Percentiles rank a stretch among this genome's conserved stretches.
These are phyloP conservation scores for Ptilodon capucinus DNA, from an alignment of 2,888 invertebrate species.

Conservation along the genomic window DNA sequence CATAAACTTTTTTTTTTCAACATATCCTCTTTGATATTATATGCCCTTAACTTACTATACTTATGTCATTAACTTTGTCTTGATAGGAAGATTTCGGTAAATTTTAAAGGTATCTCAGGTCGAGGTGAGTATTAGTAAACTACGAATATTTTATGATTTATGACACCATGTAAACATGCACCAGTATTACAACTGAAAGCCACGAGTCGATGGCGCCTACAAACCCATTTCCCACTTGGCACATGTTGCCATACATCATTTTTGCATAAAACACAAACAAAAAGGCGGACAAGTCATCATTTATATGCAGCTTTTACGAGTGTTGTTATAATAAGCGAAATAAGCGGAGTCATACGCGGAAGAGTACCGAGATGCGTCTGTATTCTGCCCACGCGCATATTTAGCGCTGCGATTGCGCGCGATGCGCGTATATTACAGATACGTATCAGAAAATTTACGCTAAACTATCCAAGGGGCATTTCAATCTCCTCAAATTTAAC, in stretches of 20 bases:
- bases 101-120: too few species aligned
- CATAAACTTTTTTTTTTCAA: too few species aligned
- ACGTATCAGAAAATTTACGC: too few species aligned
- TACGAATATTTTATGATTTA: not conserved
- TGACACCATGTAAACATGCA: not conserved
- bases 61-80: too few species aligned
- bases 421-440: not conserved
- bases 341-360: slow-evolving; percentile 41
- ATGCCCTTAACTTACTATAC: too few species aligned
- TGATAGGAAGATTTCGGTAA: too few species aligned
- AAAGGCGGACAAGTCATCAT: slow-evolving; percentile 26
- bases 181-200: not conserved
- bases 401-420: slow-evolving; percentile 19
- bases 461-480: too few species aligned
- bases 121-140: not conserved
- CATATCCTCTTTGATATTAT: too few species aligned
- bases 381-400: slow-evolving; percentile 32
- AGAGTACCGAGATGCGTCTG: slow-evolving; percentile 32
- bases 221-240: not conserved
- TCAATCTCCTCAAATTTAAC: too few species aligned
- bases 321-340: slow-evolving; percentile 37
- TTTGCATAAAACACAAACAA: slow-evolving; percentile 14
- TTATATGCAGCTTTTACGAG: slow-evolving; percentile 31
- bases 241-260: not conserved
- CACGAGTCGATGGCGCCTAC: not conserved